These are phyloP conservation scores for Proisotoma minuta DNA, from an alignment of 2,888 invertebrate species.

Conservation along the genomic window DNA sequence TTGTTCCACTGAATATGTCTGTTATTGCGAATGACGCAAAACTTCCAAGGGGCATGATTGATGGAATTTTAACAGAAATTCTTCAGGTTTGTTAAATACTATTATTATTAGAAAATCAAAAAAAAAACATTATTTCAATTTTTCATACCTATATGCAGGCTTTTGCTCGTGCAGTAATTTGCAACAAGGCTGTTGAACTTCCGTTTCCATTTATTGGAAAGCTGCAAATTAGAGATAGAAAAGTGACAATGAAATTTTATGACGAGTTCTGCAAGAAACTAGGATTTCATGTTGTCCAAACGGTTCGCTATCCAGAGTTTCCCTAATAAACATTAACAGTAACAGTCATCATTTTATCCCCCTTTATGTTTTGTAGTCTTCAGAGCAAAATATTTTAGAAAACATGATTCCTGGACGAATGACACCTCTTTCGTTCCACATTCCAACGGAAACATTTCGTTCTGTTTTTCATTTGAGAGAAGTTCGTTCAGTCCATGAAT, in stretches of 20 bases:
- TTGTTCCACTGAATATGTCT: constrained; percentile 24
- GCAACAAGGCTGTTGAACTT: constrained; percentile 31
- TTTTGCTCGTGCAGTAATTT: constrained; percentile 35
- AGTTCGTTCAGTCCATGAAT: constrained; percentile 30
- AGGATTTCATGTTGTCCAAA: constrained; percentile 13
- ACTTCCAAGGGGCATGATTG: constrained; percentile 27
- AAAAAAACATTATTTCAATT: constrained; percentile 1
- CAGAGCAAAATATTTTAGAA: neutral
- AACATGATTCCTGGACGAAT: constrained; percentile 31
- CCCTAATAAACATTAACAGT: neutral
- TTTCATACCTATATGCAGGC: too few species aligned
- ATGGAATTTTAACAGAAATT: constrained; percentile 39
- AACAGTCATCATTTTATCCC: neutral
- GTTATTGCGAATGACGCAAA: constrained; percentile 20
- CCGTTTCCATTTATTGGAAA: constrained; percentile 36
- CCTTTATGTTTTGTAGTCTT: neutral
- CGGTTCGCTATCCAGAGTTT: constrained; percentile 7
- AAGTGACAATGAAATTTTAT: constrained; percentile 38
- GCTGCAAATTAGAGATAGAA: constrained; percentile 23
- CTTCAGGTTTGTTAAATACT: constrained; percentile 18
- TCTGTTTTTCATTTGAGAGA: constrained; percentile 42
- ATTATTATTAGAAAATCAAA: constrained; percentile 2
- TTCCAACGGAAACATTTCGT: constrained; percentile 26
- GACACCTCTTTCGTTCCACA: constrained; percentile 38
- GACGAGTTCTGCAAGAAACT: constrained; percentile 30